Evolutionary conservation across 2,797 vertebrate species (phyloP), one percentile per base, ranked within the genome.

Genomic region (Sciurus vulgaris): DNA sequence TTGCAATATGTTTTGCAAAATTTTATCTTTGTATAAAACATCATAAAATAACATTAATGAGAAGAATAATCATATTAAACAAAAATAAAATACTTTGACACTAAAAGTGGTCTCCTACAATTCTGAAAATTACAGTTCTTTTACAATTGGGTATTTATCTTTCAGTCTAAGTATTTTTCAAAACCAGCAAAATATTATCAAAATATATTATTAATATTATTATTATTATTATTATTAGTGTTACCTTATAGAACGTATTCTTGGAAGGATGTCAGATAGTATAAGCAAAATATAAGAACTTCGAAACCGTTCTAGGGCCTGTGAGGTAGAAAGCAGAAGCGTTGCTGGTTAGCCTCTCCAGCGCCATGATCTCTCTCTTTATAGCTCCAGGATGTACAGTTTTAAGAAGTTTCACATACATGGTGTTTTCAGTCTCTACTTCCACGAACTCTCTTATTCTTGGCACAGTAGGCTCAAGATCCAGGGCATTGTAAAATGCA

Each of bases 321-420:
- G 26, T n/a, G 70, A 89, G 30, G 18, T 30, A 41, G 72, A 41
- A 73, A 73, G 35, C 38, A 51, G 56, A 13, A 10, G n/a, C 13
- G 14, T 26, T n/a, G 24, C n/a, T 59, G 73, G 30, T 2, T 69
- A 72, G 10, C 33, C n/a, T 89, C 74, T 65, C n/a, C 30, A 14
- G 18, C 8, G 30, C 33, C 35, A 2, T 47, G 35, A 24, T 79
- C 83, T 90, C 13, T 81, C 15, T 86, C n/a, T 94, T 91, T 70
- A 86, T 2, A 93, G 74, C 30, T 82, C 54, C 44, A 70, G n/a
- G 84, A 67, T 69, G 76, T 30, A 24, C 14, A 74, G 65, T 74
- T 96, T 93, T 82, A 61, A 88, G 84, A 87, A 95, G n/a, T 86
- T 97, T 89, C 87, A 91, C 84, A 86, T 24, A 73, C 76, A 63